phyloP scores from a whole-genome alignment of 2,113 vertebrate species.

The Poeciliopsis occidentalis region DNA sequence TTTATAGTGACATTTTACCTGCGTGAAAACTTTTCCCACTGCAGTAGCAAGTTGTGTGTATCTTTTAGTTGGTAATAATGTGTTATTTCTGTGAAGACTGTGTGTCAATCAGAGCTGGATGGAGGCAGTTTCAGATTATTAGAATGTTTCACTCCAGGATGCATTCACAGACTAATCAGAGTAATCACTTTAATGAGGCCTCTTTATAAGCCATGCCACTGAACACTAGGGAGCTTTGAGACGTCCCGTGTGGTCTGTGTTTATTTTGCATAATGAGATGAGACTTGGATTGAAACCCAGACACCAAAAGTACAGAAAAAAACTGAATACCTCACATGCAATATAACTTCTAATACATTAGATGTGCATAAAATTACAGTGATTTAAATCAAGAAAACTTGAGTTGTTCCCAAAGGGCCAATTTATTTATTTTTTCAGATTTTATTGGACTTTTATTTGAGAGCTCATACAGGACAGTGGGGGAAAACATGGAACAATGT shows the following conservation, averaged over 20 bases:
- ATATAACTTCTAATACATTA: too few relatives aligned
- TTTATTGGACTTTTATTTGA: too few relatives aligned
- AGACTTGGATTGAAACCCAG: background rate
- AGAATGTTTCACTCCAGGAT: background rate
- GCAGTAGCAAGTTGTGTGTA: background rate
- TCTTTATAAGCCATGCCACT: background rate
- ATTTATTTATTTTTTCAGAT: too few relatives aligned
- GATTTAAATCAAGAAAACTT: too few relatives aligned
- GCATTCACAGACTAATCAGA: background rate
- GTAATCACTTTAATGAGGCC: constrained; percentile 1
- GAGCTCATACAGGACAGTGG: too few relatives aligned
- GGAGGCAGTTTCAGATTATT: background rate
- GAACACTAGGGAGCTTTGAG: background rate
- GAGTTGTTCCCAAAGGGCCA: too few relatives aligned
- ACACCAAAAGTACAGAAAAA: background rate
- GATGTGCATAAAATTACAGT: too few relatives aligned
- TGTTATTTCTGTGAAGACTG: background rate
- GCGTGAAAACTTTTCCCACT: background rate
- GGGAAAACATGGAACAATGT: too few relatives aligned
- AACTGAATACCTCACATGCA: too few relatives aligned
- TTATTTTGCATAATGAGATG: background rate
- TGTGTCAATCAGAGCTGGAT: background rate
- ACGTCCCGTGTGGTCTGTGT: background rate
- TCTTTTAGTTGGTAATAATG: background rate
- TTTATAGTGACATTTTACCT: too few relatives aligned